Evolutionary conservation across 2,888 invertebrate species (phyloP).

Genomic region (Xestoiulus laeticollis): DNA sequence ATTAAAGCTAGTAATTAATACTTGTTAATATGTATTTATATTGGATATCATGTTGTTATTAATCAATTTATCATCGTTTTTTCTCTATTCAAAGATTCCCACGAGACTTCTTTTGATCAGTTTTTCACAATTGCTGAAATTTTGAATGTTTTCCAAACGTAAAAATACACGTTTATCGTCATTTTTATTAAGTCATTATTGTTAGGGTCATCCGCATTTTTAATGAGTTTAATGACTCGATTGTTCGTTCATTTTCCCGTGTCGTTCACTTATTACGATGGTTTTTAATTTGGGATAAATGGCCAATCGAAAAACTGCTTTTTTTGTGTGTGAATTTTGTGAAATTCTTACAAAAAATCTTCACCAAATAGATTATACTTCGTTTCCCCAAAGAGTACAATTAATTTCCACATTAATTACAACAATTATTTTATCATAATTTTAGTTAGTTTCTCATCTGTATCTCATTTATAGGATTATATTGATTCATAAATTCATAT

Average conservation of each 20-base stretch:
- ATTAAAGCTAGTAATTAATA: neutral
- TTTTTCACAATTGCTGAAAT: neutral
- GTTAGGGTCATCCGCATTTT: neutral
- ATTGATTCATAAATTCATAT: neutral
- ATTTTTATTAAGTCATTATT: neutral
- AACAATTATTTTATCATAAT: neutral
- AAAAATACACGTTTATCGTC: neutral
- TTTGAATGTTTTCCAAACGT: neutral
- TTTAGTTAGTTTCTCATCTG: slow-evolving; percentile 12
- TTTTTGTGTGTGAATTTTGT: neutral
- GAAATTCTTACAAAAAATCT: neutral
- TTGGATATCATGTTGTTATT: neutral
- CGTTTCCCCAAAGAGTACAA: neutral
- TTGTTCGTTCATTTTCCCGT: slow-evolving; percentile 6
- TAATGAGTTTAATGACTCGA: slow-evolving; percentile 6
- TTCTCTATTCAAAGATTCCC: neutral
- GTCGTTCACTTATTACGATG: neutral
- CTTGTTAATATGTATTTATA: neutral
- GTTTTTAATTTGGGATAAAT: neutral
- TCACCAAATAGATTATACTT: neutral
- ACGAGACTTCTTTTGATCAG: neutral
- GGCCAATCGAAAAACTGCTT: neutral
- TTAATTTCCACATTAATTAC: neutral
- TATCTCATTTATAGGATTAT: neutral
- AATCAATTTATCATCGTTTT: neutral